Base-by-base conservation (phyloP, 2,113 vertebrate species). In the Quiscalus mexicanus region DNA sequence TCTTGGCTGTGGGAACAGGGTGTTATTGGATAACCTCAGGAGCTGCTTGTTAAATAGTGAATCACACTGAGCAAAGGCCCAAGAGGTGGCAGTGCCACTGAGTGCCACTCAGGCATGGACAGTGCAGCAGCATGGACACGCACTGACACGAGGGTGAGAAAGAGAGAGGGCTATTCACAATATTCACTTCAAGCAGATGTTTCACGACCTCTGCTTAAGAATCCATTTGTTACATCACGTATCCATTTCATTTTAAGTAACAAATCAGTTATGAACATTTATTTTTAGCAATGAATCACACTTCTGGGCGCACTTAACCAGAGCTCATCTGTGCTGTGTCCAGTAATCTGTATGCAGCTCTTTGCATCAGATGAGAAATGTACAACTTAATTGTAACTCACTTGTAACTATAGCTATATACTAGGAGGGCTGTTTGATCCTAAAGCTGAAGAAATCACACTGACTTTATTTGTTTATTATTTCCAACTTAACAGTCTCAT, bases 401-500 rank as follows among this genome's bases (percentile, higher is more conserved):
- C 10, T 49, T 86, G 64, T 74, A 64, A 56, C 56, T 31, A 11
- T 27, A 50, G 64, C 68, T 42, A 1, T 65, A 15, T 52, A 56
- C 24, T n/a, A 84, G 50, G 47, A 86, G 39, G 24, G 31, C 31
- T 78, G 37, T 47, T 41, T 53, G 78, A 63, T 77, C 33, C 53
- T 44, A 55, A 90, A 55, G 41, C 37, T 47, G 30, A 77, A 45
- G 50, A 76, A 91, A 74, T 69, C 28, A 19, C 25, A 15, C 44
- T 64, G 41, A 47, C 59, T 92, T 78, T 21, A 78, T 91, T 77
- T 87, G 70, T 82, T 71, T 88, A 41, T 85, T 90, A 63, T 86
- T 88, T 90, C 78, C 67, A 27, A 39, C 58, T 75, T 89, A 81
- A 60, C 33, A 39, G 19, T 44, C 70, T 89, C 80, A 50, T 74